Base-by-base conservation (phyloP, 2,888 invertebrate species). In the Zhuqinia jingwanae region DNA sequence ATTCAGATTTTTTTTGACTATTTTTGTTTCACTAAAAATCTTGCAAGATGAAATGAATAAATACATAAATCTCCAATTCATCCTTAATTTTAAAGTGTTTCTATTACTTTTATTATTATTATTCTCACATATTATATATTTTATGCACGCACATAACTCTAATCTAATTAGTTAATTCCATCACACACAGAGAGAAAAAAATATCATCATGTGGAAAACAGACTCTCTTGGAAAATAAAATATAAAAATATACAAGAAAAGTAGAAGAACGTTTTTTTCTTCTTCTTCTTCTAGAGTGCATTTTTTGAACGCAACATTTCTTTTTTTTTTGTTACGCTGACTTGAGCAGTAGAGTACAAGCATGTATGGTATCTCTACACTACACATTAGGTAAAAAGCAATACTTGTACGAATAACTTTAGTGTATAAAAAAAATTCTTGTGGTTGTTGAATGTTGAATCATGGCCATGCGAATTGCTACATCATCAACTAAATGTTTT, bases 401-500 rank as follows among this genome's bases (percentile, higher is more conserved):
- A n/a, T n/a, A n/a, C n/a, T n/a, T n/a, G 2, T 58, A 25, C 11
- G 58, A 47, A 47, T 15, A 11, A 42, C 15, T 47, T 11, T 47
- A 10, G 13, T 6, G 42, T 42, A 42, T 50, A 50, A 50, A 13
- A 20, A 8, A 17, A 15, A 53, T 53, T 53, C 53, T 3, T 53
- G 53, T 65, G 30, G 65, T 17, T 65, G 20, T 60, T 65, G 3
- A 30, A n/a, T 53, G 36, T 65, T 30, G 36, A 65, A 22, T 70
- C 45, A 45, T 65, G 36, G 17, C 36, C 65, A 36, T 65, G 65
- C 36, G 65, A 70, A 70, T 73, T 73, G 47, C 27, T 47, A 73
- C 73, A 47, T 73, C 25, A 65, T 65, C 60, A 60, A 20, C 30
- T 15, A 13, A 27, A 30, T 13, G 2, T 58, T 30, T 68, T 68